Evolutionary conservation across 2,888 invertebrate species (phyloP), one percentile per base, ranked within the genome.

Genomic region (Rhingia campestris): DNA sequence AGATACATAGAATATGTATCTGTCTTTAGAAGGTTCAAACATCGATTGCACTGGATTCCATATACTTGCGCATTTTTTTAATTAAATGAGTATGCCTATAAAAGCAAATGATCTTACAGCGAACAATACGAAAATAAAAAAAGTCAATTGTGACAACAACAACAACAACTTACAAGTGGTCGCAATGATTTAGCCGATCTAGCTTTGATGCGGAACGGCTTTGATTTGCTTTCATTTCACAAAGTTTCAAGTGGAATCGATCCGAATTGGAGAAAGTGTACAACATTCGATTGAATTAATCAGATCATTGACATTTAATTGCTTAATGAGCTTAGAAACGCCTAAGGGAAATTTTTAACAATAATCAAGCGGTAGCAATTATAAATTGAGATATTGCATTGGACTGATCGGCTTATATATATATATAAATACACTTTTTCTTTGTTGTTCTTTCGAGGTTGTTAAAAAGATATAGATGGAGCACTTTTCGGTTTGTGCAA

Each of bases 251-350:
- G 72, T 81, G 75, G 76, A 76, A 70, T 66, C 58, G 67, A 59
- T 72, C 66, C 67, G 59, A 81, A 76, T 72, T 76, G 72, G 76
- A 66, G 81, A 81, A 81, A 81, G 81, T 81, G 74, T 73, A 76
- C 70, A 70, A 53, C 75, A 70, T 76, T 72, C 49, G 43, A 76
- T 81, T 76, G 81, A 63, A 76, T 61, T 67, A 76, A 81, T 81
- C 81, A 81, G 81, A 81, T 81, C 81, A 81, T 76, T 81, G 81
- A 81, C 81, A 81, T 76, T 81, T 81, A 81, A 81, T 81, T 81
- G 76, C 76, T 67, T 76, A 69, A 81, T 76, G 76, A 73, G 81
- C 76, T 81, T 81, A 76, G 66, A 76, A 72, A 81, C 61, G 72
- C 72, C 51, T 61, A 7, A 51, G 66, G 72, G 61, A 54, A 67